Conservation (phyloP, 92 coral and sea anemone species). For the Desmophyllum pertusum region DNA sequence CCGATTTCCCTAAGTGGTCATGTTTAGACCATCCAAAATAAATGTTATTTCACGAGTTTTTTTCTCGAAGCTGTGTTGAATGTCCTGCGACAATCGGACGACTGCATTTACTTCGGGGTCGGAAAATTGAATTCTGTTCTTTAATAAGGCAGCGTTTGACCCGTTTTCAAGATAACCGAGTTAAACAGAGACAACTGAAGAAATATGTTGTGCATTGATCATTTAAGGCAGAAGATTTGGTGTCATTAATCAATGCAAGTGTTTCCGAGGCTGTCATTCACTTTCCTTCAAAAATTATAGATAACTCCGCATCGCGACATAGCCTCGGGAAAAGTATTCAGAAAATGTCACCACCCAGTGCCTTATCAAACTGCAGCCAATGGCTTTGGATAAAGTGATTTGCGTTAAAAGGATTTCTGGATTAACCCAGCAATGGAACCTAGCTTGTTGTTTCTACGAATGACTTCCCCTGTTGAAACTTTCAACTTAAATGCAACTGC, state of each 20-base stretch:
- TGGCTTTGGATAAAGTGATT: constrained; percentile 20
- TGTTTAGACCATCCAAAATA: constrained; percentile 20
- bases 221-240: not conserved
- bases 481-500: not conserved
- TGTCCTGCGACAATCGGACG: not conserved
- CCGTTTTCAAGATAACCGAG: not conserved
- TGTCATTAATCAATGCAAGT: not conserved
- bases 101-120: not conserved
- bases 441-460: constrained; percentile 17
- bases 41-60: constrained; percentile 20
- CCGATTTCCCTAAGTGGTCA: constrained; percentile 43
- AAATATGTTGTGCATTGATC: not conserved
- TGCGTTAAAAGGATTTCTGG: constrained; percentile 28
- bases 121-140: not conserved
- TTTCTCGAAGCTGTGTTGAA: constrained; percentile 11
- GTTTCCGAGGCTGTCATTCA: constrained; percentile 25
- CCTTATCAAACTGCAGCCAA: constrained; percentile 22
- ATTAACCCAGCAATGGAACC: not conserved
- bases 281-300: constrained; percentile 29
- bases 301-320: constrained; percentile 10
- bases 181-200: not conserved
- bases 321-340: constrained; percentile 38
- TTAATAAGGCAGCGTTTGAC: not conserved
- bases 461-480: constrained; percentile 2
- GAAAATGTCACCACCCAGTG: constrained; percentile 44